phyloP scores from a whole-genome alignment of 1,140 invertebrate species.

The Acyrthosiphon pisum region DNA sequence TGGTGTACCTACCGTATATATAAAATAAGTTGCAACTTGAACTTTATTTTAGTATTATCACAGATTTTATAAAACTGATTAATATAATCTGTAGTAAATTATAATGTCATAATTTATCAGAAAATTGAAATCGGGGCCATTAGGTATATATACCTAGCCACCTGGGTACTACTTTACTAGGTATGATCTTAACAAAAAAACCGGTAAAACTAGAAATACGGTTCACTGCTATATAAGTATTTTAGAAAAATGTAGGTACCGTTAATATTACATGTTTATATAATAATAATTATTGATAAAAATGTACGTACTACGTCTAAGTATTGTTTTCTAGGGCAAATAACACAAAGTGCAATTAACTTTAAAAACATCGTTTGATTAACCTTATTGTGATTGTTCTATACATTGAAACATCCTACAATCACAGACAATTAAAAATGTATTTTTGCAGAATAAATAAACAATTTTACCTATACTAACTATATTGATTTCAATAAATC shows the following conservation, averaged over 20 bases:
- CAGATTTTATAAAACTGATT: too few species aligned
- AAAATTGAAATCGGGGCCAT: neutral
- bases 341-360: neutral
- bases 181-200: neutral
- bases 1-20: neutral
- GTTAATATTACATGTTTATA: neutral
- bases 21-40: neutral
- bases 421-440: neutral
- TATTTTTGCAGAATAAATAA: neutral
- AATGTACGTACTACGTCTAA: neutral
- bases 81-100: too few species aligned
- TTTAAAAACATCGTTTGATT: neutral
- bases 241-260: neutral
- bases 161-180: too few species aligned
- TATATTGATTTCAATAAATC: neutral
- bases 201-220: neutral
- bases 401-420: neutral
- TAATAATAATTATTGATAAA: neutral
- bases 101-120: neutral
- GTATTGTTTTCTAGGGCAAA: neutral
- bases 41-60: neutral
- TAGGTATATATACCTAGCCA: neutral
- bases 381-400: neutral
- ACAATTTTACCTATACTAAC: neutral
- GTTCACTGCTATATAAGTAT: neutral